Evolutionary conservation across 2,888 invertebrate species (phyloP), one percentile per base, ranked within the genome.

Genomic region (Octonoba sinensis): DNA sequence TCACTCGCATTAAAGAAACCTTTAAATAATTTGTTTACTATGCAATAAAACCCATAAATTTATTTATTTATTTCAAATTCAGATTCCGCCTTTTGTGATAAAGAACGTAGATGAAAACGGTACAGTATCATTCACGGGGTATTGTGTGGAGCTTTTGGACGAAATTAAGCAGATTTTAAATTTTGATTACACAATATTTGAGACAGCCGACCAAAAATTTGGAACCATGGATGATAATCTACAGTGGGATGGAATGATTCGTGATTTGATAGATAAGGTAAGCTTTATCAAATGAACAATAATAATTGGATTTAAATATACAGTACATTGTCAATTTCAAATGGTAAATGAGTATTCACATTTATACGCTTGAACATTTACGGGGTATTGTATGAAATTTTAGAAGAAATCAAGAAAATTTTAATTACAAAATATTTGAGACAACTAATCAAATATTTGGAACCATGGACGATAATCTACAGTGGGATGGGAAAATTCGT

Each of bases 301-400:
- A 36, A 6, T 27, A 27, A 27, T 27, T 27, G 6, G 2, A 27
- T 27, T 27, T 27, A 27, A 27, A 2, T 27, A 27, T 27, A 27
- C 6, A 27, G 2, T 2, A 27, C 27, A 27, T n/a, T n/a, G n/a
- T n/a, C n/a, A n/a, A n/a, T n/a, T n/a, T n/a, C n/a, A n/a, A n/a
- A n/a, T n/a, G n/a, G n/a, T n/a, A n/a, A n/a, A n/a, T n/a, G n/a
- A n/a, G n/a, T n/a, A n/a, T n/a, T n/a, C n/a, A n/a, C n/a, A n/a
- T n/a, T n/a, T n/a, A n/a, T n/a, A n/a, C n/a, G n/a, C n/a, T n/a
- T n/a, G n/a, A n/a, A 87, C 87, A 49, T 90, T 87, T 86, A 86
- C 87, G 74, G 99, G 99, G 11, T 99, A 97, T 88, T 99, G 98
- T 88, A 95, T 98, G 83, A 98, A 99, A 87, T 99, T 22, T 93